phyloP scores from a whole-genome alignment of 2,888 invertebrate species.

The Epistrophe grossulariae region DNA sequence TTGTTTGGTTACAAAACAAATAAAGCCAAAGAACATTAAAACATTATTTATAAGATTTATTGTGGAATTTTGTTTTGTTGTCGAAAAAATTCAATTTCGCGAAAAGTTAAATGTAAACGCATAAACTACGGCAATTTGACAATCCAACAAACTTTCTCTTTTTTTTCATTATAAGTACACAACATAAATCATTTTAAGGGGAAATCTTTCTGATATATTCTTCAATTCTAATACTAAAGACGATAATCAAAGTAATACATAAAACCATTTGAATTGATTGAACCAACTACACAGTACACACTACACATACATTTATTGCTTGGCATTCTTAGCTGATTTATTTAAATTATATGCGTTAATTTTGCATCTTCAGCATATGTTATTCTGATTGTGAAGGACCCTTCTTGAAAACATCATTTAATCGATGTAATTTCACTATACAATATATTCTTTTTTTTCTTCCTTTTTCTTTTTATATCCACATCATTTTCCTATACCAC shows the following conservation, averaged over 20 bases:
- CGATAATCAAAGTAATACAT: not conserved
- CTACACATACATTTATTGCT: not conserved
- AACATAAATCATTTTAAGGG: not conserved
- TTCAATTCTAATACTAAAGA: not conserved
- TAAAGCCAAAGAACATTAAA: too few species aligned
- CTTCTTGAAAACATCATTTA: constrained; percentile 58
- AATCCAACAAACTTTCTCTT: not conserved
- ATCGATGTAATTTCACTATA: constrained; percentile 68
- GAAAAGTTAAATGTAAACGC: not conserved
- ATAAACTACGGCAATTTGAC: constrained; percentile 2
- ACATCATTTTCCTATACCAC: not conserved
- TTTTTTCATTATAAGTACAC: not conserved
- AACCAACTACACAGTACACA: not conserved
- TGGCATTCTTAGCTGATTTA: constrained; percentile 48
- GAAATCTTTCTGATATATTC: too few species aligned
- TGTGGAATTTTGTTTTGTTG: not conserved
- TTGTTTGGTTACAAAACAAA: too few species aligned
- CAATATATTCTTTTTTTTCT: not conserved
- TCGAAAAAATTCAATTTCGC: not conserved
- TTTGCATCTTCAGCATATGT: constrained; percentile 60
- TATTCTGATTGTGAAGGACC: constrained; percentile 62
- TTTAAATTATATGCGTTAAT: constrained; percentile 66
- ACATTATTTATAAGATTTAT: not conserved
- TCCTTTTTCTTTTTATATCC: not conserved
- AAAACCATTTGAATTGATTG: constrained; percentile 8